Evolutionary conservation across 2,797 vertebrate species (phyloP).

Genomic region (Margarornis squamiger): DNA sequence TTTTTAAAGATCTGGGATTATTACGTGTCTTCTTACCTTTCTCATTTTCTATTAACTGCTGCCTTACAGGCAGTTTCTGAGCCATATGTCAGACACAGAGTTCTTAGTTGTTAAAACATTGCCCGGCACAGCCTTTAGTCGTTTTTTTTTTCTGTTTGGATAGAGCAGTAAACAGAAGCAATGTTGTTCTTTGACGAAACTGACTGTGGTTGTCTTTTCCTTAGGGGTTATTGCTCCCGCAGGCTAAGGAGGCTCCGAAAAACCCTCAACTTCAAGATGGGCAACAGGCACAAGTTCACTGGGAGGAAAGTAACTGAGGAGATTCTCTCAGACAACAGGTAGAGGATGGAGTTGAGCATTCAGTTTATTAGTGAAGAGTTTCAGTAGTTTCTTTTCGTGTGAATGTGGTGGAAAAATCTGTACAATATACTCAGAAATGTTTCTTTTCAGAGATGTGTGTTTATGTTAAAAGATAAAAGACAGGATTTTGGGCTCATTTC

Average conservation of each 20-base stretch:
- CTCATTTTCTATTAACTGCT: neutral
- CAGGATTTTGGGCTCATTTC: neutral
- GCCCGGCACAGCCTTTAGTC: neutral
- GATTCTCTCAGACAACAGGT: constrained; percentile 94
- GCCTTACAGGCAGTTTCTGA: neutral
- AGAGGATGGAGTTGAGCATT: neutral
- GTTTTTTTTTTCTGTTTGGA: neutral
- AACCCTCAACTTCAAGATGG: constrained; percentile 96
- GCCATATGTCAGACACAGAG: accelerated
- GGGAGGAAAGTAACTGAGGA: constrained; percentile 97
- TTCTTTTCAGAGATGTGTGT: neutral
- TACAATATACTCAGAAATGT: neutral
- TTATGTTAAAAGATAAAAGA: neutral
- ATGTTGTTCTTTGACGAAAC: neutral
- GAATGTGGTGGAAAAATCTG: neutral
- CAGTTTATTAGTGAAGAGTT: neutral
- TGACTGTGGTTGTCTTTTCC: neutral
- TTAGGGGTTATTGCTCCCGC: constrained; percentile 95
- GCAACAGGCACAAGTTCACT: constrained; percentile 95
- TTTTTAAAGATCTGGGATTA: neutral
- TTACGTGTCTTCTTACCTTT: accelerated
- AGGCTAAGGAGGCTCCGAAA: constrained; percentile 92
- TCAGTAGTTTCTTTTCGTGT: neutral
- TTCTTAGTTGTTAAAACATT: neutral
- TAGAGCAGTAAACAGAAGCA: neutral